Evolutionary conservation across 2,113 vertebrate genomes (phyloP), one percentile per base, ranked within the genome.

Genomic region (Ahaetulla prasina): DNA sequence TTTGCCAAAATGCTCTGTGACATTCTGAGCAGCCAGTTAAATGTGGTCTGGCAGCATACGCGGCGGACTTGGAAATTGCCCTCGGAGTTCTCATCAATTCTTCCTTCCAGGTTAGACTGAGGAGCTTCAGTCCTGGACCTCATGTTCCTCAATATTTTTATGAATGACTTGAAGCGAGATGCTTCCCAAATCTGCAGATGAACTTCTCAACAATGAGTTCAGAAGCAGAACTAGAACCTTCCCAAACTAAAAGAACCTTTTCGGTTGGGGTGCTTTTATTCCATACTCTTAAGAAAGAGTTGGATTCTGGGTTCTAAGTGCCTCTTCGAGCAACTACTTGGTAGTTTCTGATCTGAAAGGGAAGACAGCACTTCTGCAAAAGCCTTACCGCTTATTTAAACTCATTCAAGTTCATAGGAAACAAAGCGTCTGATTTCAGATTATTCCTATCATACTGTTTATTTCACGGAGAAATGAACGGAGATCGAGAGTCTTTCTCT

Each of bases 211-310:
- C 4, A 14, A n/a, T 16, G 11, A 68, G 12, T n/a, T 68, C 30
- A 74, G 30, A 12, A 8, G n/a, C 7, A 80, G 68, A 80, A 39
- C 74, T 4, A 80, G 35, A 39, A 22, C 3, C 35, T 80, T 43
- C 74, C 74, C 74, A 80, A 22, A 18, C 35, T 22, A 20, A 80
- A 80, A 20, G 35, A 20, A 3, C 35, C 18, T 53, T 53, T 53
- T 0, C 7, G 2, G n/a, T 14, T 14, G 1, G 1, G 11, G 60
- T n/a, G 1, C 5, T n/a, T 68, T 63, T 14, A n/a, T 10, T 63
- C 3, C 0, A 0, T n/a, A 2, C 4, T 68, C 14, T 74, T 35
- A 8, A 43, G 74, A 22, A 22, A 39, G 18, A 43, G 74, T 22
- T 22, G 74, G 74, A 22, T 0, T 39, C 74, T 22, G 35, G 7